These are phyloP conservation scores for Calidris pugnax DNA, from an alignment of 2,113 vertebrate genomes.

Conservation along the genomic window DNA sequence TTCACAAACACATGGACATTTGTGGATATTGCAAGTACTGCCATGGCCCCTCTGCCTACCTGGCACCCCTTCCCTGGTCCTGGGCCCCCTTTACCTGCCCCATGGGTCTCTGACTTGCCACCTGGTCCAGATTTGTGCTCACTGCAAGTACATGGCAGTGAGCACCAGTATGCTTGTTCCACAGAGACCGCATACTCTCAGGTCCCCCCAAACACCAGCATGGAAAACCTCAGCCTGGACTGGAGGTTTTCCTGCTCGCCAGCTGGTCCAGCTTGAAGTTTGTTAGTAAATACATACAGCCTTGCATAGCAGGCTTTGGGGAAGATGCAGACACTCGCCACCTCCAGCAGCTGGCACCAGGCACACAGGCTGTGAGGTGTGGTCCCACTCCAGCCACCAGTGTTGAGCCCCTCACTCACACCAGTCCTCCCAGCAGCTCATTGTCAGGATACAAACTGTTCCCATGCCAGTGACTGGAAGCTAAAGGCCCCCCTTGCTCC, in stretches of 20 bases:
- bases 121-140: not conserved
- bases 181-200: fast-evolving
- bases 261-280: not conserved
- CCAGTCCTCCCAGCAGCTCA: too few relatives aligned
- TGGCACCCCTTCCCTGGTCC: not conserved
- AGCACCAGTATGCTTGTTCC: not conserved
- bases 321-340: not conserved
- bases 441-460: not conserved
- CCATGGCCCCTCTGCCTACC: not conserved
- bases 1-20: not conserved
- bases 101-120: fast-evolving
- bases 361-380: not conserved
- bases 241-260: not conserved
- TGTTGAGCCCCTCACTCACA: not conserved
- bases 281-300: too few relatives aligned
- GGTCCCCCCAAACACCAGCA: not conserved
- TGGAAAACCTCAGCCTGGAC: not conserved
- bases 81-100: not conserved
- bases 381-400: not conserved
- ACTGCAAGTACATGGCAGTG: not conserved
- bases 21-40: not conserved
- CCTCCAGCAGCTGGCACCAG: not conserved
- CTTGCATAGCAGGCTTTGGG: not conserved
- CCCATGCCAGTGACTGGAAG: not conserved
- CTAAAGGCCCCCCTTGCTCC: not conserved